Conservation (phyloP, 2,797 vertebrate species). For the Austrolebias charrua region DNA sequence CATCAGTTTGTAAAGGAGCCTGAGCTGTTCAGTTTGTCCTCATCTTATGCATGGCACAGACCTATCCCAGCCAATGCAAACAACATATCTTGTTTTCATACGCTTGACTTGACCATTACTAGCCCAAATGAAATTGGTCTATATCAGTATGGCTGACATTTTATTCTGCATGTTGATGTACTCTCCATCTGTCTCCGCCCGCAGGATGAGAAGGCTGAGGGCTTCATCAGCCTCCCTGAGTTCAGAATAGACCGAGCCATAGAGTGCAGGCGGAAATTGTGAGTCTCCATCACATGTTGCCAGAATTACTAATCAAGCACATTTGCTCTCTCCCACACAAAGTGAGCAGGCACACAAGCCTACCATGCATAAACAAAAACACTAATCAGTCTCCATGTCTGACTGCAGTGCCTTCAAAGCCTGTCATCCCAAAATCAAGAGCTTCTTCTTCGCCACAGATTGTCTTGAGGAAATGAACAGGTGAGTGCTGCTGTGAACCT, state of each 20-base stretch:
- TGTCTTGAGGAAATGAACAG: constrained; percentile 93
- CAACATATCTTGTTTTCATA: constrained; percentile 58
- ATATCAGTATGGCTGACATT: constrained; percentile 62
- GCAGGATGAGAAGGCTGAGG: constrained; percentile 90
- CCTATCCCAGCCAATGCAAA: constrained; percentile 27
- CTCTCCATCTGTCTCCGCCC: constrained; percentile 68
- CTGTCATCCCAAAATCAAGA: constrained; percentile 93
- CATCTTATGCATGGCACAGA: constrained; percentile 18
- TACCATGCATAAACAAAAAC: constrained; percentile 15
- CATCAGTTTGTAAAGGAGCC: not conserved
- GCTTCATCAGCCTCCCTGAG: constrained; percentile 91
- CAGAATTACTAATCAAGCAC: constrained; percentile 69
- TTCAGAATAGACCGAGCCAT: constrained; percentile 91
- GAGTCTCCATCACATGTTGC: constrained; percentile 73
- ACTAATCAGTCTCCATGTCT: constrained; percentile 56
- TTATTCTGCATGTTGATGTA: constrained; percentile 52
- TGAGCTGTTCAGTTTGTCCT: not conserved
- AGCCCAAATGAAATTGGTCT: constrained; percentile 37
- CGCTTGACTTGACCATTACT: constrained; percentile 21
- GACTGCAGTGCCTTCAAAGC: constrained; percentile 89
- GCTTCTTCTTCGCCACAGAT: constrained; percentile 91
- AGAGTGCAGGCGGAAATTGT: constrained; percentile 91
- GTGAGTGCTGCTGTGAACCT: constrained; percentile 70
- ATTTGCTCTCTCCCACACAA: constrained; percentile 48
- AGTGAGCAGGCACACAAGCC: constrained; percentile 28